Evolutionary conservation across 1,140 invertebrate species (phyloP).

Genomic region (Meloidogyne exigua): DNA sequence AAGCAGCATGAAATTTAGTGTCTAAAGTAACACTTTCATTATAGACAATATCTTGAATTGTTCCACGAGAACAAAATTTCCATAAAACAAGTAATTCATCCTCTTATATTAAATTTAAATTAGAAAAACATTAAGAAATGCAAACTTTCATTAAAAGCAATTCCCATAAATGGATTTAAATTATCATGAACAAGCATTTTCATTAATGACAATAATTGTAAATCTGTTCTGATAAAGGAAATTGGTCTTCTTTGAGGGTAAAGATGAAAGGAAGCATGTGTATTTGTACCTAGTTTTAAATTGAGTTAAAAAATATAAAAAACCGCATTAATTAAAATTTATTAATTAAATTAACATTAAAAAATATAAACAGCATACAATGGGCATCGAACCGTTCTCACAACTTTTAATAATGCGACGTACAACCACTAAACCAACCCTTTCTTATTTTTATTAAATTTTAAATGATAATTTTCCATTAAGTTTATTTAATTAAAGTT

Average conservation of each 20-base stretch:
- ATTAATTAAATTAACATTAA: too few relatives aligned
- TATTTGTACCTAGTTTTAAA: constrained; percentile 45
- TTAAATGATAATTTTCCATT: too few relatives aligned
- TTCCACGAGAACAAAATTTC: constrained; percentile 62
- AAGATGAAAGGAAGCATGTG: constrained; percentile 59
- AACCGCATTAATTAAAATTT: too few relatives aligned
- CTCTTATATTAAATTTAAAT: constrained; percentile 21
- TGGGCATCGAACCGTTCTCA: too few relatives aligned
- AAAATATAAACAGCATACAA: too few relatives aligned
- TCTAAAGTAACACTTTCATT: constrained; percentile 58
- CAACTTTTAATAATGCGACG: too few relatives aligned
- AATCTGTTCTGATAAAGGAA: constrained; percentile 49
- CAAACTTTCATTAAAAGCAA: constrained; percentile 59
- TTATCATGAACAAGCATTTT: constrained; percentile 58
- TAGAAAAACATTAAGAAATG: neutral
- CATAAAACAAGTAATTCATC: constrained; percentile 60
- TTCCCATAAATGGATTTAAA: constrained; percentile 61
- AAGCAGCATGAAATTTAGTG: constrained; percentile 60
- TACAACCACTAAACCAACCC: too few relatives aligned
- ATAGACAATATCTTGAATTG: constrained; percentile 61
- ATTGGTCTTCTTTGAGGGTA: constrained; percentile 61
- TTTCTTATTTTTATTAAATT: too few relatives aligned
- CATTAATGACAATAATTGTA: constrained; percentile 48
- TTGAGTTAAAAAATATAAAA: too few relatives aligned
- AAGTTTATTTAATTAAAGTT: too few relatives aligned